Evolutionary conservation across 2,113 vertebrate genomes (phyloP), one percentile per base, ranked within the genome.

Genomic region (Pheucticus melanocephalus): DNA sequence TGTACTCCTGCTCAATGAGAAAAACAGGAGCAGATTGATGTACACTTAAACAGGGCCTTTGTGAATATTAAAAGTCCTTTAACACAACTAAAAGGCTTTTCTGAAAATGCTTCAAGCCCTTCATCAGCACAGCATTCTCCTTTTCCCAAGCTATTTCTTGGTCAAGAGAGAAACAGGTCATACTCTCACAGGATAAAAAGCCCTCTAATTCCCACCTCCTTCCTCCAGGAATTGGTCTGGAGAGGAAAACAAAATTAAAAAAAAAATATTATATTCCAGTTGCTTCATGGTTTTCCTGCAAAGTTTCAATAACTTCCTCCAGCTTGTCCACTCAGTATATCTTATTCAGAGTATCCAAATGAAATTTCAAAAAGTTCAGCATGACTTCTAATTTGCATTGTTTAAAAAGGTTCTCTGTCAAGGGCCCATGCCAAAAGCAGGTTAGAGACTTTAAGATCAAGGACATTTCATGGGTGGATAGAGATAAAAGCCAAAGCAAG

Each of bases 391-490:
- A 86, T 7, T 7, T 45, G 15, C 24, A 53, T 11, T 0, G 0
- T 39, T 57, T 61, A 39, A 53, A 91, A 64, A 0, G 0, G 15
- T 12, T 82, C 10, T 6, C 40, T 69, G 24, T 33, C 3, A 3
- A 76, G 45, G 18, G 24, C 17, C 35, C 17, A 39, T 7, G 24
- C 16, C 61, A 82, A 68, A 76, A 71, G 51, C 51, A 78, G 30
- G 33, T 30, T 54, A 65, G 9, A 70, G 25, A 45, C 31, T 69
- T 91, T 37, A 3, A 8, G 25, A 70, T 33, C 5, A 56, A 37
- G 37, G 18, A 10, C 37, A 79, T 79, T 87, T 64, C 53, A 63
- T 1, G 5, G 25, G 19, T 31, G 63, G 20, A 30, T 0, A 68
- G 35, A 86, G 23, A 57, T 22, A 73, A 72, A 66, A 66, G 39